Evolutionary conservation across 2,888 invertebrate species (phyloP), one percentile per base, ranked within the genome.

Genomic region (Ferrisia virgata): DNA sequence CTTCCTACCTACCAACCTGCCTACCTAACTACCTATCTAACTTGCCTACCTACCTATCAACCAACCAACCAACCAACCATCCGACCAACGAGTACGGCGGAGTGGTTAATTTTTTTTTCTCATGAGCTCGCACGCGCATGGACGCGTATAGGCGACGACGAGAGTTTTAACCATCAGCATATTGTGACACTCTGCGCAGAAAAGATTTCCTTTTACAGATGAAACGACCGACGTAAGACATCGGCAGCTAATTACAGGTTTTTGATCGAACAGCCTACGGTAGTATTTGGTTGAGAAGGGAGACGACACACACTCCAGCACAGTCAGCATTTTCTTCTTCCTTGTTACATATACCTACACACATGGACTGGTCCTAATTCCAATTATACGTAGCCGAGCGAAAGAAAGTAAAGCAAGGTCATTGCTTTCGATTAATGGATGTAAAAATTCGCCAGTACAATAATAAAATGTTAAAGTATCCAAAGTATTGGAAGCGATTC

Each of bases 191-290:
- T 31, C 11, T 11, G 31, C 28, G 28, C 31, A 11, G 28, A 64
- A 31, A 64, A 64, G 64, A 64, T 31, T 64, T 64, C 64, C 64
- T 64, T 64, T 64, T 64, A 31, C 64, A 64, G 58, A 64, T 28
- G 28, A 28, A 64, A 64, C 31, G 31, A 64, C 64, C 64, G 64
- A 31, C 58, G 5, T 28, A 47, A 18, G 18, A 18, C 18, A 47
- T 47, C 47, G n/a, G 13, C 13, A 8, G 47, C 18, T 64, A 64
- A 64, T 64, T 64, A 64, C 64, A 64, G 64, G 64, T 64, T 64
- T 47, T 31, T 58, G 15, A 64, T 64, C 64, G 64, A 64, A 13
- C 47, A 18, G 18, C 47, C 47, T 47, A 4, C 3, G 9, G 47
- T 47, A 8, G 18, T 18, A 5, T 36, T 4, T 8, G 8, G 36